Evolutionary conservation across 1,140 invertebrate genomes (phyloP).

Genomic region (Carposina sasakii): DNA sequence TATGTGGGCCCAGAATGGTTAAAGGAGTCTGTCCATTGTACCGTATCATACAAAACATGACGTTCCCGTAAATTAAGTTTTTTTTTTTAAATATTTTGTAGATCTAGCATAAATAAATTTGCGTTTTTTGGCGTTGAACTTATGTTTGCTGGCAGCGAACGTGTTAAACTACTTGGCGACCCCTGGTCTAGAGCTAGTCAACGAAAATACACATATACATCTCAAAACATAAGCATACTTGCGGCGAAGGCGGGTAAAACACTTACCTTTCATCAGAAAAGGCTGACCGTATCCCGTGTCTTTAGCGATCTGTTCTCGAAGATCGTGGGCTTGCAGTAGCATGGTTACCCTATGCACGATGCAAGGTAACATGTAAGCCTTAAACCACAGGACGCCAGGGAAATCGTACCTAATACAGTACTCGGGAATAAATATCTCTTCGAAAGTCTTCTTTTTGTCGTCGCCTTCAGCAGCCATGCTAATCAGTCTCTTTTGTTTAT

Average conservation of each 20-base stretch:
- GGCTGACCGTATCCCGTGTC: constrained; percentile 51
- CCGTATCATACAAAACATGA: too few relatives aligned
- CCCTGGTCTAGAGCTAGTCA: too few relatives aligned
- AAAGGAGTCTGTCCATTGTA: too few relatives aligned
- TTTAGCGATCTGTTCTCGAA: constrained; percentile 76
- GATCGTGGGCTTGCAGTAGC: constrained; percentile 86
- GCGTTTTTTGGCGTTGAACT: too few relatives aligned
- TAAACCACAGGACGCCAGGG: constrained; percentile 91
- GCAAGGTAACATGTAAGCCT: constrained; percentile 90
- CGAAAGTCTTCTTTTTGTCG: constrained; percentile 36
- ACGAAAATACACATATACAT: too few relatives aligned
- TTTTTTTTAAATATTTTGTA: too few relatives aligned
- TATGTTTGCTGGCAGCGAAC: too few relatives aligned
- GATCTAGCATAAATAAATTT: too few relatives aligned
- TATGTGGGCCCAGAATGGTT: too few relatives aligned
- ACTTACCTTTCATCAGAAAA: constrained; percentile 31
- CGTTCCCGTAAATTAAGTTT: too few relatives aligned
- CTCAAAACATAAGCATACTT: too few relatives aligned
- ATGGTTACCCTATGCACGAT: constrained; percentile 86
- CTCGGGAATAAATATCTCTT: constrained; percentile 86
- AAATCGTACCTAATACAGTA: constrained; percentile 90
- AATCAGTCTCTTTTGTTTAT: constrained; percentile 41
- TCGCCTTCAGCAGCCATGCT: constrained; percentile 41
- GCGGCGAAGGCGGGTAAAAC: neutral
- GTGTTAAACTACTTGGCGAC: too few relatives aligned